phyloP scores from a whole-genome alignment of 2,888 invertebrate species.

The Allygus modestus region DNA sequence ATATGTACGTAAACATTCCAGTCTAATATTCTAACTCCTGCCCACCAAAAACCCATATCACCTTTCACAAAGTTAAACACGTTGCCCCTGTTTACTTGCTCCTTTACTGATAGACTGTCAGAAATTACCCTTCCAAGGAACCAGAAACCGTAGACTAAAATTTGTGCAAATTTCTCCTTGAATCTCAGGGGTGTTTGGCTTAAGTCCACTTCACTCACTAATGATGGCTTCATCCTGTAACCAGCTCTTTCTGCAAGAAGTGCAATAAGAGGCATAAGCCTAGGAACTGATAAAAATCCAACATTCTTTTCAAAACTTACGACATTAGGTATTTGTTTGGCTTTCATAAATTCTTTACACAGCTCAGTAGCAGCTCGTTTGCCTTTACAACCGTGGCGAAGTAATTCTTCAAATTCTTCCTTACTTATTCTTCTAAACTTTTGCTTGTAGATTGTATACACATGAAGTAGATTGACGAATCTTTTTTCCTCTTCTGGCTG shows the following conservation, averaged over 20 bases:
- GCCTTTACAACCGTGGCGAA: not conserved
- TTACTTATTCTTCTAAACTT: conserved; percentile 45
- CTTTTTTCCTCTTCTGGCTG: conserved; percentile 10
- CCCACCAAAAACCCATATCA: conserved; percentile 66
- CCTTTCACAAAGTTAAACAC: conserved; percentile 64
- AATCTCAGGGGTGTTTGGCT: conserved; percentile 21
- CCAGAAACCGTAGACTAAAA: conserved; percentile 65
- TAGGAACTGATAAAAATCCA: conserved; percentile 34
- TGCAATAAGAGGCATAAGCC: conserved; percentile 35
- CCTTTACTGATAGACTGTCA: conserved; percentile 62
- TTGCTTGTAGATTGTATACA: conserved; percentile 52
- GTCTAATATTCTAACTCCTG: conserved; percentile 65
- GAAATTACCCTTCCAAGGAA: conserved; percentile 64
- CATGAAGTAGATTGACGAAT: conserved; percentile 46
- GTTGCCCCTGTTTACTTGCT: conserved; percentile 64
- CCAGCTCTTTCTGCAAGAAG: conserved; percentile 45
- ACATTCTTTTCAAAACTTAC: conserved; percentile 18
- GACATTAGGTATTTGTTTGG: conserved; percentile 6
- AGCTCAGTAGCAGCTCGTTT: conserved; percentile 7
- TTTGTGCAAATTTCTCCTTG: conserved; percentile 43
- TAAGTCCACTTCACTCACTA: conserved; percentile 20
- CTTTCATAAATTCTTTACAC: conserved; percentile 45
- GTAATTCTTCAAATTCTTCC: conserved; percentile 15
- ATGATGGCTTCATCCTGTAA: conserved; percentile 38
- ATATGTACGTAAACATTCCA: conserved; percentile 61